Evolutionary conservation across 1,140 invertebrate species (phyloP).

Genomic region (Drosophila carrolli): DNA sequence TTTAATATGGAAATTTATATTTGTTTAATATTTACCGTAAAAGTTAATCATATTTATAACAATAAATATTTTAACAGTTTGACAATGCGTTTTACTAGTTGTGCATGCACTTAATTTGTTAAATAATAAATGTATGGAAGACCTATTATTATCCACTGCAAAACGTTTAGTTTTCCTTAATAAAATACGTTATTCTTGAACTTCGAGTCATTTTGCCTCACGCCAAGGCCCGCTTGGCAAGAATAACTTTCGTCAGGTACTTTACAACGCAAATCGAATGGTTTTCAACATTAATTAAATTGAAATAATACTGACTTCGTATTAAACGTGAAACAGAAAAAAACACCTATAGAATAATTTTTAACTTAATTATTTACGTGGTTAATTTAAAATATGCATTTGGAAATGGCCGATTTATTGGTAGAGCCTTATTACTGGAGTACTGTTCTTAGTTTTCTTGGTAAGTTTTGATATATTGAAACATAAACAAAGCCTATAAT

Average conservation of each 20-base stretch:
- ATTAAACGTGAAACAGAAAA: background rate
- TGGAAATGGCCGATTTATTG: background rate
- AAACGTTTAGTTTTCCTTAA: conserved; percentile 1
- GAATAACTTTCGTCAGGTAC: background rate
- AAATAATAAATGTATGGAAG: conserved; percentile 12
- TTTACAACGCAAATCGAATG: background rate
- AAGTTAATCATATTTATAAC: conserved; percentile 54
- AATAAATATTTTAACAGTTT: conserved; percentile 68
- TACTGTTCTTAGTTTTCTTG: conserved; percentile 60
- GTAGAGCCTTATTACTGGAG: conserved; percentile 51
- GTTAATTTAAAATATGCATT: too few relatives aligned
- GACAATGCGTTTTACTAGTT: conserved; percentile 7
- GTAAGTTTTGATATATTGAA: conserved; percentile 36
- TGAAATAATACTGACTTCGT: background rate
- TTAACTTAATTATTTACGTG: too few relatives aligned
- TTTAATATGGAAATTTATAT: conserved; percentile 37
- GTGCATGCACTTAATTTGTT: conserved; percentile 49
- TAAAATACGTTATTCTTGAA: background rate
- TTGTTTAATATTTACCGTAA: conserved; percentile 44
- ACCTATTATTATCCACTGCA: background rate
- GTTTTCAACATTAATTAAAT: too few relatives aligned
- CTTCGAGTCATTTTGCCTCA: background rate
- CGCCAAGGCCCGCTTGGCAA: background rate
- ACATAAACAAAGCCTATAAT: background rate
- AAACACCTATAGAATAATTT: too few relatives aligned